phyloP scores from a whole-genome alignment of 2,113 vertebrate genomes.

The Boleophthalmus pectinirostris region DNA sequence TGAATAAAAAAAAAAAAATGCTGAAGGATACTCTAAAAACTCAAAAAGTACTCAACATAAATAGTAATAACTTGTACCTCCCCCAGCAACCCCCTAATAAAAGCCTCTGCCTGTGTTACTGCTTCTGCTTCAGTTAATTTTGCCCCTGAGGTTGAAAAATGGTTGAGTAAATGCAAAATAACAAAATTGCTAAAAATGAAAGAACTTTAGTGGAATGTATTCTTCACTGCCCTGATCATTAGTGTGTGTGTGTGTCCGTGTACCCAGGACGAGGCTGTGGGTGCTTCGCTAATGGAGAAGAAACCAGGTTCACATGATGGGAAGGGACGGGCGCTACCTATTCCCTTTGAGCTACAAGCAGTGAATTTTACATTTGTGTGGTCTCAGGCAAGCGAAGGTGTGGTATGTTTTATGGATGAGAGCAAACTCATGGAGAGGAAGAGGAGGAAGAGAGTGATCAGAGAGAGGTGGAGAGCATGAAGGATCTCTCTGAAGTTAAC shows the following conservation, averaged over 20 bases:
- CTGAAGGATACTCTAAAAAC: neutral
- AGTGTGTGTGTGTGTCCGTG: neutral
- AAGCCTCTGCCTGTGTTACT: neutral
- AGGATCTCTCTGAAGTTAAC: slow-evolving; percentile 23
- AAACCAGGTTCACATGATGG: slow-evolving; percentile 37
- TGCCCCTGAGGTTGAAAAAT: neutral
- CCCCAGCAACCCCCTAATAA: neutral
- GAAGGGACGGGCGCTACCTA: slow-evolving; percentile 18
- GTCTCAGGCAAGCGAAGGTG: slow-evolving; percentile 14
- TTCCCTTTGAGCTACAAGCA: slow-evolving; percentile 26
- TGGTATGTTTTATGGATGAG: slow-evolving; percentile 56
- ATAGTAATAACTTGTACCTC: too few relatives aligned
- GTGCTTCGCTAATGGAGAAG: slow-evolving; percentile 13
- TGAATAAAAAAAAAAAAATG: neutral
- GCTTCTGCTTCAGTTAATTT: neutral
- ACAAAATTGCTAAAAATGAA: neutral
- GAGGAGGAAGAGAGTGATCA: slow-evolving; percentile 29
- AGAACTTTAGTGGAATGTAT: neutral
- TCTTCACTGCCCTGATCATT: neutral
- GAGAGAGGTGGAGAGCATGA: slow-evolving; percentile 22
- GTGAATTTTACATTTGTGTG: slow-evolving; percentile 41
- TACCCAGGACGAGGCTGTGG: too few relatives aligned
- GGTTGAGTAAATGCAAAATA: neutral
- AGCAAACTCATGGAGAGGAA: slow-evolving; percentile 14
- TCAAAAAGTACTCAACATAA: too few relatives aligned